Evolutionary conservation across 2,888 invertebrate genomes (phyloP).

Genomic region (Ernsta delagoae): DNA sequence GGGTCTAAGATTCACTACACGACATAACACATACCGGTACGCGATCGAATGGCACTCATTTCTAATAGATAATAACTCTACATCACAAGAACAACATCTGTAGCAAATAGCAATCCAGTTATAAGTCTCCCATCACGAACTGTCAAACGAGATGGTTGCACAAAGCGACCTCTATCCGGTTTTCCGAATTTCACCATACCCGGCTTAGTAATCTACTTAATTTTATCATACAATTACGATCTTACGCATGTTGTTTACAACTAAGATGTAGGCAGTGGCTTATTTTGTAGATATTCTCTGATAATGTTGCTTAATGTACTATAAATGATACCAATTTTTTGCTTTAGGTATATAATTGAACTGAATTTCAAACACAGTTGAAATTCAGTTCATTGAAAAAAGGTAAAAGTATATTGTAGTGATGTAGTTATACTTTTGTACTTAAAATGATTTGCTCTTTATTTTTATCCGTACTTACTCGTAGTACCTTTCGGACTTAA

Average conservation of each 20-base stretch:
- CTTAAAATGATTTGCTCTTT: too few species aligned
- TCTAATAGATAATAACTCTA: background rate
- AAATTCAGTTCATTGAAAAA: too few species aligned
- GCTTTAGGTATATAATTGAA: too few species aligned
- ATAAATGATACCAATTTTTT: too few species aligned
- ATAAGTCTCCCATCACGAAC: conserved; percentile 41
- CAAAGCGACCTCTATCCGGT: conserved; percentile 30
- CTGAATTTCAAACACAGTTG: too few species aligned
- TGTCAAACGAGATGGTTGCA: conserved; percentile 39
- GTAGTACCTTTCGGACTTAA: too few species aligned
- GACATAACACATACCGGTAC: background rate
- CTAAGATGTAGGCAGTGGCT: background rate
- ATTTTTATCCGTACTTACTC: too few species aligned
- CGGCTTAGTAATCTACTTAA: conserved; percentile 25
- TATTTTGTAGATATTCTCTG: background rate
- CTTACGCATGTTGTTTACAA: conserved; percentile 2
- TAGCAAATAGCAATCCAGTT: conserved; percentile 15
- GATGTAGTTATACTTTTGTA: too few species aligned
- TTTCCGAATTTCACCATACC: conserved; percentile 38
- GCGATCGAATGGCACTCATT: background rate
- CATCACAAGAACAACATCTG: conserved; percentile 5
- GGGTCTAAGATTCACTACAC: too few species aligned
- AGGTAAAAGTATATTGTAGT: too few species aligned
- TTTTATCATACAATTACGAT: conserved; percentile 18
- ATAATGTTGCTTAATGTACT: background rate